Evolutionary conservation across 2,113 vertebrate species (phyloP).

Genomic region (Cercopithecus mona): DNA sequence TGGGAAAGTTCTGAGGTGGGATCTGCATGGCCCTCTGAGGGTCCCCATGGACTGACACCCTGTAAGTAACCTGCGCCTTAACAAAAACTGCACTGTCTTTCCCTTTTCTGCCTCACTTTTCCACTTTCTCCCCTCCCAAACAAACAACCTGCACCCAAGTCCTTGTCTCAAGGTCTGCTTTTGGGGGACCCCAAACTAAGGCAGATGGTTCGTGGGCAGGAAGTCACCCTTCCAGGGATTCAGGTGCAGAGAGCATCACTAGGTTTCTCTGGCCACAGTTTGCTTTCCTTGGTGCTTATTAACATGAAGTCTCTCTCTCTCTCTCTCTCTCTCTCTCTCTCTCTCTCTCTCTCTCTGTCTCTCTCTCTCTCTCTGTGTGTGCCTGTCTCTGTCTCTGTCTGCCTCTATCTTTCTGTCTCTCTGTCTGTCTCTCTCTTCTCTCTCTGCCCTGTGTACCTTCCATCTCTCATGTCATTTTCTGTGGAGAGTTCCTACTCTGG

Average conservation of each 20-base stretch:
- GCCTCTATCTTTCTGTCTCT: background rate
- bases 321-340: too few relatives aligned
- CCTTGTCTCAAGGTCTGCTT: background rate
- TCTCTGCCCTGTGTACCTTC: too few relatives aligned
- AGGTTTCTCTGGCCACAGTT: background rate
- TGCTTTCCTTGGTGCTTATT: background rate
- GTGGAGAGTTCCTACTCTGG: background rate
- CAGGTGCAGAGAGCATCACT: background rate
- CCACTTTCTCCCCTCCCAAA: background rate
- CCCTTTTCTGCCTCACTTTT: background rate
- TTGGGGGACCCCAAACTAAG: background rate
- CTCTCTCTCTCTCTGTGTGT: too few relatives aligned
- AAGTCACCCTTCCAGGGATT: background rate
- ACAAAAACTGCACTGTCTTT: accelerated
- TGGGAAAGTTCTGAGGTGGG: background rate
- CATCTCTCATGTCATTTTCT: background rate
- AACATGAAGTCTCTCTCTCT: too few relatives aligned
- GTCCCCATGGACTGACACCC: accelerated
- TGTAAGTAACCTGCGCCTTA: background rate
- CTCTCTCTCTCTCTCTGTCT: too few relatives aligned
- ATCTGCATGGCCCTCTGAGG: background rate
- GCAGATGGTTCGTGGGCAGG: too few relatives aligned
- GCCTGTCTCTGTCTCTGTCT: too few relatives aligned
- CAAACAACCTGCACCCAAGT: background rate
- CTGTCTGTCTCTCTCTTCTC: background rate